Base-by-base conservation (phyloP, 1,140 invertebrate species). In the Fopius arisanus region DNA sequence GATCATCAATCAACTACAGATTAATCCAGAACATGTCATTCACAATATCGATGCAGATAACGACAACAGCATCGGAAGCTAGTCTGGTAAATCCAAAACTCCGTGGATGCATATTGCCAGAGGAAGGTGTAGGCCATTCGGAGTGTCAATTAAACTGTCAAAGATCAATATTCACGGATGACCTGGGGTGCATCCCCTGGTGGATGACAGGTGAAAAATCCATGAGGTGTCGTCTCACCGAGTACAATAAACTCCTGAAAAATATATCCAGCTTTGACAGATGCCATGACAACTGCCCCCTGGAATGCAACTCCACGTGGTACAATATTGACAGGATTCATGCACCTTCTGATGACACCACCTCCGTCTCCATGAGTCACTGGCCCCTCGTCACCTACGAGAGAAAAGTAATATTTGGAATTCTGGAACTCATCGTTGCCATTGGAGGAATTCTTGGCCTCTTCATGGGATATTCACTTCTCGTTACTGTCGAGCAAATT, bases 391-490 rank as follows among this genome's bases (percentile, higher is more conserved):
- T 93, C 9, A 84, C 91, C 3, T 94, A 93, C 78, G 94, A 93
- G 79, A 89, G 93, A 23, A 92, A 94, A 82, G 92, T 94, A 2
- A 86, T 93, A 19, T 94, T 94, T 79, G 93, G 93, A 54, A 94
- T 93, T 92, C 91, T 94, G 0, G 93, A 94, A 87, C 87, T 94
- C 43, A 80, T 94, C 43, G 93, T 89, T 3, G 90, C 89, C 0
- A 90, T 90, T 68, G 89, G 90, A 3, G 93, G 93, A 29, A 94
- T 94, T 69, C 93, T 93, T 6, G 93, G 94, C 7, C 87, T 94
- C 1, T 94, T 94, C 82, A 82, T 94, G 0, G 93, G 93, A 0
- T 94, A 93, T 82, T 93, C 92, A 16, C 80, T 95, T 28, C 82
- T 95, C 0, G 93, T 92, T 0, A 92, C 91, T 0, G 91, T 94